phyloP scores from a whole-genome alignment of 1,140 invertebrate species.

The Stegodyphus dumicola region DNA sequence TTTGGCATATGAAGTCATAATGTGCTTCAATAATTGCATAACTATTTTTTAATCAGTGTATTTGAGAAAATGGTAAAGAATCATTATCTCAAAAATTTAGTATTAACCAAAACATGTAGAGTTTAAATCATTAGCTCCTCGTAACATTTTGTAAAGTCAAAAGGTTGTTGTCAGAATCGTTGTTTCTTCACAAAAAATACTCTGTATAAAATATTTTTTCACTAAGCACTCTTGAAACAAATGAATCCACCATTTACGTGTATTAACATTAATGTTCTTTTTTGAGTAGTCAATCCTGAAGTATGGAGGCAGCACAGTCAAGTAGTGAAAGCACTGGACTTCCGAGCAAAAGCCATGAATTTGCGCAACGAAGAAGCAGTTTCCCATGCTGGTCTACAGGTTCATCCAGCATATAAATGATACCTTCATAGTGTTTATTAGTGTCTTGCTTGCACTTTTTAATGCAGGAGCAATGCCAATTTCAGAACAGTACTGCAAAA shows the following conservation, averaged over 20 bases:
- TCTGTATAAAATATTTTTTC: too few relatives aligned
- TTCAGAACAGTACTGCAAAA: background rate
- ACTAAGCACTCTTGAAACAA: too few relatives aligned
- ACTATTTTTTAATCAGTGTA: too few relatives aligned
- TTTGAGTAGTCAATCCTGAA: conserved; percentile 59
- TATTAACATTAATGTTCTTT: conserved; percentile 30
- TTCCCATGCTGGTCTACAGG: conserved; percentile 47
- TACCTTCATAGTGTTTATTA: background rate
- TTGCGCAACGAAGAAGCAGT: conserved; percentile 43
- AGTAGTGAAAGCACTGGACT: conserved; percentile 55
- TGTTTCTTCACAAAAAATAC: too few relatives aligned
- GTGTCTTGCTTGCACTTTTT: background rate
- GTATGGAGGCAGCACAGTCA: conserved; percentile 58
- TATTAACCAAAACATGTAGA: too few relatives aligned
- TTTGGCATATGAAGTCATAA: too few relatives aligned
- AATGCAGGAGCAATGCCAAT: background rate
- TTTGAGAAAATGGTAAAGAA: too few relatives aligned
- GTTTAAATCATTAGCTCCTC: too few relatives aligned
- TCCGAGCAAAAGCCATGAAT: conserved; percentile 53
- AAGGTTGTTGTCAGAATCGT: too few relatives aligned
- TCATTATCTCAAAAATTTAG: too few relatives aligned
- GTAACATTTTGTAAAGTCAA: too few relatives aligned
- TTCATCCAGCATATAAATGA: conserved; percentile 58
- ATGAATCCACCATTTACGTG: background rate
- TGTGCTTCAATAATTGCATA: too few relatives aligned